Evolutionary conservation across 2,888 invertebrate genomes (phyloP), one percentile per base, ranked within the genome.

Genomic region (Carcina quercana): DNA sequence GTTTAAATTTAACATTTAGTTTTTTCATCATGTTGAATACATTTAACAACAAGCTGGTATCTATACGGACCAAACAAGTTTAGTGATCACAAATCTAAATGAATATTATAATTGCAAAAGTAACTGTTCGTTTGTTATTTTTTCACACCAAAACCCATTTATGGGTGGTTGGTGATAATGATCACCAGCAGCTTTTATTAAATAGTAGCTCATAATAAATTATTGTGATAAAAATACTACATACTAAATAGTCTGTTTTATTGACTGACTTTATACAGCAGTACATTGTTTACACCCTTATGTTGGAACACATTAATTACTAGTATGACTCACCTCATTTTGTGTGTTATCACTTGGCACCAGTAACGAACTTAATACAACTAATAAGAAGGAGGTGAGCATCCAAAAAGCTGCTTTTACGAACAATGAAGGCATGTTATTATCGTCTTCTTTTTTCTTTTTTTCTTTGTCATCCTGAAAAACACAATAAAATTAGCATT

Each of bases 361-460:
- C 33, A 93, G 62, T 22, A 92, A 64, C 1, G 92, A 90, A 42
- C 92, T 86, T 34, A 91, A 79, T n/a, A 91, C 87, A 14, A 92
- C 87, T 17, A 92, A 85, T 74, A 92, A 87, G 54, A 91, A 92
- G 10, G 91, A 90, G 2, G 91, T 90, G 15, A 92, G 71, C 86
- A 93, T 88, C 93, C 93, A 94, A 29, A 94, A 83, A n/a, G 90
- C 86, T 0, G 90, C 91, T 61, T 94, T 94, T 13, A 91, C 88
- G 14, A 93, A 43, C 2, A 93, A 66, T 0, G 92, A 89, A 0
- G 90, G 88, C 42, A 93, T 66, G 62, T 92, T 92, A 32, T 89
- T 88, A 34, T 90, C 88, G 36, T 90, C 88, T 32, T 91, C 89
- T 42, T 66, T 67, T 40, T 75, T 71, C 34, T 74, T 72, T 36